A percentile compares a stretch with the other conserved stretches of the same genome.
Conservation (phyloP, 2,797 vertebrate species). For the Basileuterus tristriatus region DNA sequence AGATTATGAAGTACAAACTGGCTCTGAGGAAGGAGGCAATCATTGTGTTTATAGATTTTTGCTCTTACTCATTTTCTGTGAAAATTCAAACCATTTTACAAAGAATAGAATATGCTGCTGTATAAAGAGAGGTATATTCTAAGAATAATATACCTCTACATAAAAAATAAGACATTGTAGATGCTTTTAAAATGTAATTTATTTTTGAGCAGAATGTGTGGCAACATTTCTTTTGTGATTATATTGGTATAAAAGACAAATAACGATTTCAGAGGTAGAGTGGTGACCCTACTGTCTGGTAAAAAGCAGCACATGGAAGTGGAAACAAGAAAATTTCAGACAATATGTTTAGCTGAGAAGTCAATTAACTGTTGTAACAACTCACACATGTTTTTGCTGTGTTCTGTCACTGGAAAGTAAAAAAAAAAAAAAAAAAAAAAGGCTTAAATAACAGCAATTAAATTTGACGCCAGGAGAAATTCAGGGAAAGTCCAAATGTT, state of each 20-base stretch:
- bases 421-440: neutral
- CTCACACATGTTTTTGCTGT: neutral
- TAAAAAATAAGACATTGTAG: neutral
- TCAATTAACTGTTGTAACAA: neutral
- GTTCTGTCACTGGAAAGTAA: neutral
- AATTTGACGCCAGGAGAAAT: neutral
- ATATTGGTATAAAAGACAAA: neutral
- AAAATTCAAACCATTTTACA: neutral
- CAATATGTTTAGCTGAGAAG: neutral
- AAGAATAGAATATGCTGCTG: neutral
- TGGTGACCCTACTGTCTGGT: neutral
- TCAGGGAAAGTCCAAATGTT: neutral
- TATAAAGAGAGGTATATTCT: neutral
- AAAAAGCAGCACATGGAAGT: neutral
- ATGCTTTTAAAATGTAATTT: neutral
- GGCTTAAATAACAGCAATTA: neutral
- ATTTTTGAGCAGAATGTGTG: neutral
- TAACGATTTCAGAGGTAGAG: neutral
- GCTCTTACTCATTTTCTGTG: neutral
- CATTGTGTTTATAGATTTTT: neutral
- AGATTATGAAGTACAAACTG: neutral
- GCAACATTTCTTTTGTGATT: neutral
- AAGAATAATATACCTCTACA: neutral
- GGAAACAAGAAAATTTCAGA: neutral
- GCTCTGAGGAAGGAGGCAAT: neutral